Base-by-base conservation (phyloP, 1,140 invertebrate species). In the Lucilia sericata region DNA sequence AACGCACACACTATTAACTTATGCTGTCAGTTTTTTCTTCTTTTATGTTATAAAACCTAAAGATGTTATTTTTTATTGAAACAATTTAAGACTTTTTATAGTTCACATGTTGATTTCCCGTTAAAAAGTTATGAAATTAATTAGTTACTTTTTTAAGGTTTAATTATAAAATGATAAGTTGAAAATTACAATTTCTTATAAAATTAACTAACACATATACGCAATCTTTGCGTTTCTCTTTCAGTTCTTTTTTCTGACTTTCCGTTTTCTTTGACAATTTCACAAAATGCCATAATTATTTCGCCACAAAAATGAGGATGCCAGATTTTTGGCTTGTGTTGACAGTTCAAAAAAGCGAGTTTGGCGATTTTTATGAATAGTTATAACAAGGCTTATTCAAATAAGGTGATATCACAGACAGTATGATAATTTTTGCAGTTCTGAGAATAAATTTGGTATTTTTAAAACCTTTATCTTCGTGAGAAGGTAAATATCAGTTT, bases 231-330 rank as follows among this genome's bases (percentile, higher is more conserved):
- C 65, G 19, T 25, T 70, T 70, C 25, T 30, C 25, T 30, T 30
- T 30, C 25, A 30, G 25, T 70, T 70, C 10, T 25, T 21, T 5
- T 60, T 60, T 3, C n/a, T 60, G 14, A n/a, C 14, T 60, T 60
- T 60, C 55, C 25, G 55, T 17, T 60, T 60, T n/a, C 25, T 65
- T n/a, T 65, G 65, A 70, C 65, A 70, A 70, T 70, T 70, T 70
- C 65, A 70, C 65, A 70, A 70, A 70, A 70, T 70, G 65, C 65
- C 65, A 70, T 70, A 70, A 70, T 70, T 70, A 21, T 70, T 70
- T 70, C 65, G 65, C 65, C 65, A 70, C 21, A 70, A 5, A 0
- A 8, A 7, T 10, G 5, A 42, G 5, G 42, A 2, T 42, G 42
- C 42, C 42, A 42, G 42, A 42, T 42, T 42, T 42, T 30, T 2